Evolutionary conservation across 2,113 vertebrate species (phyloP).

Genomic region (Hippoglossus stenolepis): DNA sequence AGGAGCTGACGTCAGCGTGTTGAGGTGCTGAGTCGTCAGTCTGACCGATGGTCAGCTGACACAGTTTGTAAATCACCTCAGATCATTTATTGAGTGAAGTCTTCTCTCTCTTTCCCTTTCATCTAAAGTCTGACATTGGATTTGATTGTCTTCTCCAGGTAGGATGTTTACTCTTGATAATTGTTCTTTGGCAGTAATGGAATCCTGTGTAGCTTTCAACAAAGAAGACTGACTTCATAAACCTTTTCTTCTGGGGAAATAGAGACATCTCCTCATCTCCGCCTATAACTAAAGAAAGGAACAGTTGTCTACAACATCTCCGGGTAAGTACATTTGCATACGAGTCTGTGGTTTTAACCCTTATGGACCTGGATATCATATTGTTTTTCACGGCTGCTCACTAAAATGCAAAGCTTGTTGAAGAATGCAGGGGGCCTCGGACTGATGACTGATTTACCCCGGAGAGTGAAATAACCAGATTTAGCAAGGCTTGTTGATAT

Average conservation of each 20-base stretch:
- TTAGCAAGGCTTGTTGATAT: conserved; percentile 57
- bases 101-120: not conserved
- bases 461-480: conserved; percentile 22
- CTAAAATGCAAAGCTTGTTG: conserved; percentile 42
- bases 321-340: conserved; percentile 2
- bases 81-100: not conserved
- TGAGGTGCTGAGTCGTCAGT: conserved; percentile 49
- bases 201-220: too few species aligned
- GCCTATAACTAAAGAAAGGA: not conserved
- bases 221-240: too few species aligned
- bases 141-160: conserved; percentile 23
- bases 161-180: not conserved
- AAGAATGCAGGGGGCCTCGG: conserved; percentile 31
- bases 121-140: not conserved
- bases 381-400: conserved; percentile 40
- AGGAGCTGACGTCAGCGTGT: conserved; percentile 26
- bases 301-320: not conserved
- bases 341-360: not conserved
- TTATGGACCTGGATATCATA: not conserved
- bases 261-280: not conserved
- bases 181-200: not conserved
- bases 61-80: not conserved
- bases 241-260: not conserved
- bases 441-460: conserved; percentile 36
- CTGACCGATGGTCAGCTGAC: conserved; percentile 53